Conservation (phyloP, 35 echinoderm and acorn worm species). For the Lytechinus variegatus region DNA sequence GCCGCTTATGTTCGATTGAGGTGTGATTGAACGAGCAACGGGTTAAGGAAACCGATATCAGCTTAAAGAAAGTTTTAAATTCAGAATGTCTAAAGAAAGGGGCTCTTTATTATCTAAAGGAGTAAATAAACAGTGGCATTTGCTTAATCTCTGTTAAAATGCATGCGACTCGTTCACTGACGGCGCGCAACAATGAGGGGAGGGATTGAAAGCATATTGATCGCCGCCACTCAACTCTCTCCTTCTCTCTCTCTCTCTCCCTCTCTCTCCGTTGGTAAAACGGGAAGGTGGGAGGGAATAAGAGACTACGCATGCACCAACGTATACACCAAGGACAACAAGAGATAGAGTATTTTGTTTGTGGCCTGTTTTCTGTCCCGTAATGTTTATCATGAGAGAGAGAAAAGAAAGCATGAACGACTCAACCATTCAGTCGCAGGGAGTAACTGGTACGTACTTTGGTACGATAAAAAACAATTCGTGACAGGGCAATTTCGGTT, state of each 20-base stretch:
- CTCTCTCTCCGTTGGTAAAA: not conserved
- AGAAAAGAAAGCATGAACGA: not conserved
- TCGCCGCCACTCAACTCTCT: not conserved
- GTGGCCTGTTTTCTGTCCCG: too few species aligned
- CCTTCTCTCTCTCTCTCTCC: too few species aligned
- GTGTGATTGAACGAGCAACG: not conserved
- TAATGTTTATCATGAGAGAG: too few species aligned
- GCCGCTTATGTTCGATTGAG: not conserved
- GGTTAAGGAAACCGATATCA: not conserved
- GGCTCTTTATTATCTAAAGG: not conserved
- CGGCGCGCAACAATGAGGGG: constrained; percentile 38
- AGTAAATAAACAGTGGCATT: not conserved
- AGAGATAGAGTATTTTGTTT: not conserved
- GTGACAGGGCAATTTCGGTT: not conserved
- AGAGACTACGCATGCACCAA: not conserved
- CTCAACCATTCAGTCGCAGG: not conserved
- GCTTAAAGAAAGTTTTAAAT: not conserved
- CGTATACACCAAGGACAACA: not conserved
- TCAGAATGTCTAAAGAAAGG: not conserved
- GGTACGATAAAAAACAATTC: not conserved
- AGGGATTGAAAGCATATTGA: not conserved
- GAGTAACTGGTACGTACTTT: not conserved
- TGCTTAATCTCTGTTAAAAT: not conserved
- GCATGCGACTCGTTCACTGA: constrained; percentile 44
- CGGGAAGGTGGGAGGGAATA: not conserved